Evolutionary conservation across 1,140 invertebrate genomes (phyloP), one percentile per base, ranked within the genome.

Genomic region (Lycorma delicatula): DNA sequence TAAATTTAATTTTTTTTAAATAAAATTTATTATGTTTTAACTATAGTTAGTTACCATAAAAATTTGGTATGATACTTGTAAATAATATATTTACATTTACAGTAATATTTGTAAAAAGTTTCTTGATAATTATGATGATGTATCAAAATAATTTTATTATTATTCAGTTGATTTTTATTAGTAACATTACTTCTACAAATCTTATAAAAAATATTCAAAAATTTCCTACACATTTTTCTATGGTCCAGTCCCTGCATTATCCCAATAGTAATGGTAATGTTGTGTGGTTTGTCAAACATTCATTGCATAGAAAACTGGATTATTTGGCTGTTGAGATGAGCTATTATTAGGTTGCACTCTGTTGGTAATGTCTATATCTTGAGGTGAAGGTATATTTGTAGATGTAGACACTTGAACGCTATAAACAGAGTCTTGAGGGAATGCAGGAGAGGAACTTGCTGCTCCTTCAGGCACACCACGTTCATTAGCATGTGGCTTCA

Each of bases 251-350:
- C 23, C 16, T 13, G 16, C 26, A 26, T 26, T 48, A 25, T 44
- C 27, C 52, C 51, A 54, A 23, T 54, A 54, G 18, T 54, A 49
- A 44, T 59, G 49, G 49, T 53, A 59, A 18, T 59, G 34, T 29
- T 54, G 51, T 29, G 48, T 44, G 38, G 26, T 57, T 25, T 67
- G 73, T 75, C 74, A 75, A 68, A 75, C 73, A 56, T 75, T 75
- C 74, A 75, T 75, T 23, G 74, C 71, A 62, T 75, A 75, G 58
- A 72, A 75, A 11, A 75, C 71, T 12, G 72, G 70, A 38, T 69
- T 67, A 59, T 67, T 67, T 59, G 56, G 63, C 0, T 63, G 67
- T 23, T 66, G 65, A 1, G 18, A 50, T 26, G 16, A 58, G 47
- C 52, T 31, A 31, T 49, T 49, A 18, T 20, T 49, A 52, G 18